Percentiles rank a stretch among this genome's conserved stretches.
Conservation (phyloP, 2,113 vertebrate genomes). For the Thomomys bottae region DNA sequence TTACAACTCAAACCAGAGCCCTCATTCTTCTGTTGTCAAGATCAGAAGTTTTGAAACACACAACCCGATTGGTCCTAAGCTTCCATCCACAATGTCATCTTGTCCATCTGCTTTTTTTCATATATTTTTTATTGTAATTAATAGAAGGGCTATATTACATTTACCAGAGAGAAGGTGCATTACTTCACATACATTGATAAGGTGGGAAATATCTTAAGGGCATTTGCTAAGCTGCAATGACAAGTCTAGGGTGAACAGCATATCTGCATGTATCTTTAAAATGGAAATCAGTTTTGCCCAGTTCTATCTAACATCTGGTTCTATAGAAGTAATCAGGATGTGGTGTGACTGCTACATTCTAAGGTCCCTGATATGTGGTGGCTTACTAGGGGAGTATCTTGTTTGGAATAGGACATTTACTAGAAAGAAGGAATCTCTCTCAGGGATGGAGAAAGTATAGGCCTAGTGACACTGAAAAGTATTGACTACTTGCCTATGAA, state of each 20-base stretch:
- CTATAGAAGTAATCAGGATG: too few relatives aligned
- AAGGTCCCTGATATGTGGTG: background rate
- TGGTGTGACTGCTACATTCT: too few relatives aligned
- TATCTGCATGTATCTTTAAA: background rate
- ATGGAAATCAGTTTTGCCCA: background rate
- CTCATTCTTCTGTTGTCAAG: too few relatives aligned
- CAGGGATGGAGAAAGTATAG: background rate
- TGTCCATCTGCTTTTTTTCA: constrained; percentile 33
- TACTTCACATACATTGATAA: too few relatives aligned
- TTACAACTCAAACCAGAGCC: background rate
- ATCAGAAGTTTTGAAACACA: too few relatives aligned
- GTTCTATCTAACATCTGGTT: background rate
- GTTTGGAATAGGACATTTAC: background rate
- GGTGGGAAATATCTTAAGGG: background rate
- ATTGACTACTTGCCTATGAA: too few relatives aligned
- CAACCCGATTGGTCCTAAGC: background rate
- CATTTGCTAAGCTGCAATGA: background rate
- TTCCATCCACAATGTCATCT: background rate
- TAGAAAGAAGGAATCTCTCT: background rate
- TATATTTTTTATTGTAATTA: too few relatives aligned
- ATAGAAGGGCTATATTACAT: too few relatives aligned
- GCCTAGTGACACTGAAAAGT: too few relatives aligned
- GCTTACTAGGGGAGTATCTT: background rate
- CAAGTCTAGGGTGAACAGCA: background rate
- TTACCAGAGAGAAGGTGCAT: too few relatives aligned